These are phyloP conservation scores for Ostrea denselamellosa DNA, from an alignment of 1,140 invertebrate species.

Conservation along the genomic window DNA sequence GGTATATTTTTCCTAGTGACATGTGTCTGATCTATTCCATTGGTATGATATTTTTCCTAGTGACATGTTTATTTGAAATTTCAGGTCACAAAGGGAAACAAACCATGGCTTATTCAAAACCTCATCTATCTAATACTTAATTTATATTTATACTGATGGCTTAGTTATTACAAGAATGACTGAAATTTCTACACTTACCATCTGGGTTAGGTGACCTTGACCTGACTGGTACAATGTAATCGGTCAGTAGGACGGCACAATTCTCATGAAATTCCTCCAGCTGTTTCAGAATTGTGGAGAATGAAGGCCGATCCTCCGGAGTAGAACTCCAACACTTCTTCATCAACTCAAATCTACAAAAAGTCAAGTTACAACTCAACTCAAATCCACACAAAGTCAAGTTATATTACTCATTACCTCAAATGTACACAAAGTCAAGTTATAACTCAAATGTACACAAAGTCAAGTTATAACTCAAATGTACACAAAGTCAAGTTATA, in stretches of 20 bases:
- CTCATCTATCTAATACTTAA: neutral
- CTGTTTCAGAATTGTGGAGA: constrained; percentile 65
- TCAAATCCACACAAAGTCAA: too few species aligned
- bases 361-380: too few species aligned
- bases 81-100: neutral
- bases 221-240: constrained; percentile 62
- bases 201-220: constrained; percentile 53
- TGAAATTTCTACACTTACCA: too few species aligned
- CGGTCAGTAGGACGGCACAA: constrained; percentile 68
- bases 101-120: neutral
- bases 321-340: constrained; percentile 72
- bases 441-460: too few species aligned
- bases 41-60: too few species aligned
- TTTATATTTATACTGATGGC: neutral
- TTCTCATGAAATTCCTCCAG: constrained; percentile 70
- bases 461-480: too few species aligned
- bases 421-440: neutral
- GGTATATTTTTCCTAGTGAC: too few species aligned
- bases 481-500: too few species aligned
- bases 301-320: constrained; percentile 71
- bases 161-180: neutral
- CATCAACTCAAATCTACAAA: constrained; percentile 70
- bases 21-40: too few species aligned
- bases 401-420: constrained; percentile 57
- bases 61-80: too few species aligned